Base-by-base conservation (phyloP, 2,113 vertebrate genomes). In the Syrmaticus mikado region DNA sequence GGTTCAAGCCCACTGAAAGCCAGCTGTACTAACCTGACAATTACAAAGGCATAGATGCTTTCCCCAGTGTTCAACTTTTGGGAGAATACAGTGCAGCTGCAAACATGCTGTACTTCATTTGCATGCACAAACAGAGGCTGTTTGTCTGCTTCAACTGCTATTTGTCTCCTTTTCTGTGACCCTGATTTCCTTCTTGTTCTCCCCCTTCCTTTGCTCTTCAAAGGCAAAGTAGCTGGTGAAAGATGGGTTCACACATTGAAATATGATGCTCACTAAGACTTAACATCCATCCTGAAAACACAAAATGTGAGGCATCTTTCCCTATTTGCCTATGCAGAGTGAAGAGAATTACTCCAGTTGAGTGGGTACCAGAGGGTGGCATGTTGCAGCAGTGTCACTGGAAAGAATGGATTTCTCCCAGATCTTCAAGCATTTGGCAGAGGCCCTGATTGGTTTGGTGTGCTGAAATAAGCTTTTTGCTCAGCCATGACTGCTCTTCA, bases 21-120 rank as follows among this genome's bases (percentile, higher is more conserved):
- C 93, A 95, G 70, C 91, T 88, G 61, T 79, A 80, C 55, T 41
- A 72, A 97, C 86, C 40, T 65, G 79, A 80, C 32, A 57, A 64
- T 86, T 77, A 36, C 1, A 2, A 95, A 94, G 76, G 72, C 74
- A 92, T 92, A 93, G 88, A 30, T 4, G 72, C 88, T 96, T 97
- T 95, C 82, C 83, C 85, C 77, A 60, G 53, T 92, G 83, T 76
- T 71, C 97, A 94, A 89, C 76, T 93, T 96, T 50, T 55, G 67
- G 61, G 25, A 38, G 48, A 90, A 89, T 93, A 89, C 86, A 94
- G 91, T 73, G 72, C 93, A 97, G 95, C 92, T 98, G 96, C 96
- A 96, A 97, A 93, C 78, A 97, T 98, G 97, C 97, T 98, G 98
- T 96, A 87, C 94, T 97, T 97, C 93, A 97, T 97, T 97, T 97